These are phyloP conservation scores for Aptenodytes patagonicus DNA, from an alignment of 2,113 vertebrate species.

Conservation along the genomic window DNA sequence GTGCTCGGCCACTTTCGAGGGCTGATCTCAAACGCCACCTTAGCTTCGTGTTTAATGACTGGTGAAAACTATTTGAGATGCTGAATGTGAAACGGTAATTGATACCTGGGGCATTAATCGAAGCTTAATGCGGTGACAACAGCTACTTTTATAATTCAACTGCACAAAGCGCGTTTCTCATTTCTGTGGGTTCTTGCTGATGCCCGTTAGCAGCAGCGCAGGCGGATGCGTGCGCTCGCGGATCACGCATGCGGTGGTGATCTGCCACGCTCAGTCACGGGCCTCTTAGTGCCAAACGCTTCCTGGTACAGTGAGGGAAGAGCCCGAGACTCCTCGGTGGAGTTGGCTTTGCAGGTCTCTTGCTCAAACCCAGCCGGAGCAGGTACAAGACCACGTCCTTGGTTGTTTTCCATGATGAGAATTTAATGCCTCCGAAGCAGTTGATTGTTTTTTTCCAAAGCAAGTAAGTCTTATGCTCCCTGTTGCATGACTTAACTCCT, in stretches of 20 bases:
- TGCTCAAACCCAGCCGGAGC: background rate
- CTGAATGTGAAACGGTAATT: accelerated
- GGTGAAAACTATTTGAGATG: accelerated
- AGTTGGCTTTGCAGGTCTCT: background rate
- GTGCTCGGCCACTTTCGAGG: background rate
- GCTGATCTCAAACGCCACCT: accelerated
- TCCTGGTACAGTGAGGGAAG: background rate
- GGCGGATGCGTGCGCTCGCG: background rate
- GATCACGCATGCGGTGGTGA: background rate
- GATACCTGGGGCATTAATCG: background rate
- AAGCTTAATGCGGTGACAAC: accelerated
- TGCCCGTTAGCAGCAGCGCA: background rate
- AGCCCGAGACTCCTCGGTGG: background rate
- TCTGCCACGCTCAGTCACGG: accelerated
- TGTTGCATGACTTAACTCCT: background rate
- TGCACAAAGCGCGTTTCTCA: accelerated
- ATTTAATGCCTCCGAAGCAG: background rate
- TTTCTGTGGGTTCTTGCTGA: background rate
- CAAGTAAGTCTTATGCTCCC: too few relatives aligned
- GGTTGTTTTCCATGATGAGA: background rate
- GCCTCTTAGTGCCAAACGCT: accelerated
- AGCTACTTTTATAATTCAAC: accelerated
- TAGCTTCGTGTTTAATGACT: background rate
- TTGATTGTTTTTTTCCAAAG: too few relatives aligned
- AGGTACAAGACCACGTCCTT: accelerated